Percentiles rank a stretch among this genome's conserved stretches.
Evolutionary conservation across 2,888 invertebrate genomes (phyloP).

Genomic region (Nomada fabriciana): DNA sequence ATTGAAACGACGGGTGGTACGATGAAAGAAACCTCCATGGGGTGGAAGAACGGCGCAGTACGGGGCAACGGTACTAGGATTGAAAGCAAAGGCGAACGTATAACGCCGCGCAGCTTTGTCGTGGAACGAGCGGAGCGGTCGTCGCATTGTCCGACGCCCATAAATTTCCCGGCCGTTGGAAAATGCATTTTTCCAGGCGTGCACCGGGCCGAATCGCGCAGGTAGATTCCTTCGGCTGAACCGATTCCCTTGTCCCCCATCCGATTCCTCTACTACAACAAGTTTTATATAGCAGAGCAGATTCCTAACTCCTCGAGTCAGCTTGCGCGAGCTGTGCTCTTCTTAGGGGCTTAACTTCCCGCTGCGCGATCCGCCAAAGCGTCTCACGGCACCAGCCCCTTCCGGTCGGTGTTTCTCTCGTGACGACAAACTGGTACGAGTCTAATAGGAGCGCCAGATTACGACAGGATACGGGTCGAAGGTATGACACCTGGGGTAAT

Average conservation of each 20-base stretch:
- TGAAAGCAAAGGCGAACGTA: constrained; percentile 37
- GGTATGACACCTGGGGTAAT: constrained; percentile 48
- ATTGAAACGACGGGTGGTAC: constrained; percentile 59
- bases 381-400: constrained; percentile 63
- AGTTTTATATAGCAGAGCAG: neutral
- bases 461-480: constrained; percentile 29
- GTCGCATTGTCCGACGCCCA: constrained; percentile 78
- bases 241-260: constrained; percentile 6
- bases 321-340: constrained; percentile 34
- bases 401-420: constrained; percentile 37
- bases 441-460: constrained; percentile 32
- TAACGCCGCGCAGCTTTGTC: constrained; percentile 59
- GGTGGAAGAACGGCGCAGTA: constrained; percentile 8
- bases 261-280: constrained; percentile 9
- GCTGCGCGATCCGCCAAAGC: constrained; percentile 66
- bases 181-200: constrained; percentile 80
- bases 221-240: constrained; percentile 58
- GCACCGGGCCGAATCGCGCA: constrained; percentile 68
- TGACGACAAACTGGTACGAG: constrained; percentile 30
- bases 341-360: constrained; percentile 69
- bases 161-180: constrained; percentile 81
- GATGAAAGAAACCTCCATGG: constrained; percentile 20
- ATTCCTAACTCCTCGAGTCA: constrained; percentile 60
- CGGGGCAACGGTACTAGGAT: constrained; percentile 17
- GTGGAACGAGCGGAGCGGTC: constrained; percentile 64